Evolutionary conservation across 2,888 invertebrate species (phyloP).

Genomic region (Neoitamus cyanurus): DNA sequence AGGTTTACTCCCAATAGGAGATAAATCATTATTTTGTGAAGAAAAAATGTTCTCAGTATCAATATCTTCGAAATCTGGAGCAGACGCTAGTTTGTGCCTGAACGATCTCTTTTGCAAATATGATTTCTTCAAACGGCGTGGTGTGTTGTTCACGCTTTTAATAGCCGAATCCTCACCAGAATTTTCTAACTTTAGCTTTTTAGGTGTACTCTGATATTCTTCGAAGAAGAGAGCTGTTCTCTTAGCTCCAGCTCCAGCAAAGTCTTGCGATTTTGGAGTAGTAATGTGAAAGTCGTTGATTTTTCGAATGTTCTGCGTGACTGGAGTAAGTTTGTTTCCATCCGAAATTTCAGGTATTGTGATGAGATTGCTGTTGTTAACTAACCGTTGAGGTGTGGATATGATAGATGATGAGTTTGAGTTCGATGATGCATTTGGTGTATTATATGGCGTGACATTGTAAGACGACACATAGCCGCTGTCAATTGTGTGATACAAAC

Average conservation of each 20-base stretch:
- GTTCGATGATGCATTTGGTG: slow-evolving; percentile 31
- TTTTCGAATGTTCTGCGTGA: slow-evolving; percentile 50
- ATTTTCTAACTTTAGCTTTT: slow-evolving; percentile 24
- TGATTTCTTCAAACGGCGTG: not conserved
- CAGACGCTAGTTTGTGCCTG: slow-evolving; percentile 47
- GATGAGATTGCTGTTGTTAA: slow-evolving; percentile 12
- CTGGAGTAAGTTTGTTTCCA: slow-evolving; percentile 49
- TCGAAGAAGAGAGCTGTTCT: slow-evolving; percentile 44
- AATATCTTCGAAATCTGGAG: slow-evolving; percentile 47
- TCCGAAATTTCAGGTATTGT: slow-evolving; percentile 17
- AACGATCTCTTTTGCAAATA: slow-evolving; percentile 27
- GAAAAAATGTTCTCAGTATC: slow-evolving; percentile 45
- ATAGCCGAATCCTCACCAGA: not conserved
- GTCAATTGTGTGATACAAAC: slow-evolving; percentile 15
- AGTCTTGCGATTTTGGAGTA: slow-evolving; percentile 49
- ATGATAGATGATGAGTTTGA: slow-evolving; percentile 6
- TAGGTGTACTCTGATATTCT: slow-evolving; percentile 50
- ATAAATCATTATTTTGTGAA: not conserved
- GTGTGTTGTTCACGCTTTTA: not conserved
- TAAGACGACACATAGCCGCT: slow-evolving; percentile 47
- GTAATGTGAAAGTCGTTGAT: slow-evolving; percentile 51
- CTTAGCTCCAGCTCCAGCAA: slow-evolving; percentile 4
- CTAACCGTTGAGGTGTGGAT: not conserved
- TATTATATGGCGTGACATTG: not conserved
- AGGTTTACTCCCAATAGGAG: slow-evolving; percentile 41